A percentile compares a stretch with the other conserved stretches of the same genome.
phyloP scores from a whole-genome alignment of 2,888 invertebrate genomes.

The Sabatieria punctata region DNA sequence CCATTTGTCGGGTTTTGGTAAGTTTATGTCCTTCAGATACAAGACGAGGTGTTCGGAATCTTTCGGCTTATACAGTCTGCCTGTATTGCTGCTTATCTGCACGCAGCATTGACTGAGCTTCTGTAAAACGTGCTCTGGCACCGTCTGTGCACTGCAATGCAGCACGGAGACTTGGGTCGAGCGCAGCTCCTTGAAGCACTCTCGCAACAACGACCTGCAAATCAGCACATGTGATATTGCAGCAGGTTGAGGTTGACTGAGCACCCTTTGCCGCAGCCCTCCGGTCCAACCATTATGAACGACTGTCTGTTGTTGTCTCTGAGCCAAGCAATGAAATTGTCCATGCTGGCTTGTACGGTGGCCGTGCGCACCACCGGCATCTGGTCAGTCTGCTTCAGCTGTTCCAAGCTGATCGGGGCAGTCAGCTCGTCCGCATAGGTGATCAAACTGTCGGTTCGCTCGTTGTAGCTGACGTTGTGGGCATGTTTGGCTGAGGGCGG shows the following conservation, averaged over 20 bases:
- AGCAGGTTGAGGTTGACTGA: no score
- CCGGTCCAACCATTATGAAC: slow-evolving; percentile 61
- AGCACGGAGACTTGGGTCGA: slow-evolving; percentile 54
- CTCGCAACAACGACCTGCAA: slow-evolving; percentile 43
- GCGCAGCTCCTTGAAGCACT: slow-evolving; percentile 50
- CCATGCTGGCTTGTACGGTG: slow-evolving; percentile 46
- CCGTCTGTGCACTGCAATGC: slow-evolving; percentile 67
- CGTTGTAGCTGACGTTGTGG: slow-evolving; percentile 47
- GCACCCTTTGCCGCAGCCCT: slow-evolving; percentile 62
- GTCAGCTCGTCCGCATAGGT: slow-evolving; percentile 41
- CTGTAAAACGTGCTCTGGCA: slow-evolving; percentile 58
- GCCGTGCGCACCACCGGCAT: slow-evolving; percentile 46
- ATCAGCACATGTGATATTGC: no score
- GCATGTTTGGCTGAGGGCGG: slow-evolving; percentile 41
- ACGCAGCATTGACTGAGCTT: slow-evolving; percentile 65
- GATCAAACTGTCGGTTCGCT: slow-evolving; percentile 46
- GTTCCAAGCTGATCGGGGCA: slow-evolving; percentile 11
- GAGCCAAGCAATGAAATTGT: slow-evolving; percentile 45
- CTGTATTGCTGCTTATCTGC: slow-evolving; percentile 51
- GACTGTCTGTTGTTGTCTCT: slow-evolving; percentile 43
- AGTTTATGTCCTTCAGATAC: slow-evolving; percentile 61
- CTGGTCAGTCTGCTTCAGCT: slow-evolving; percentile 12
- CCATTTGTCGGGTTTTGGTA: slow-evolving; percentile 63
- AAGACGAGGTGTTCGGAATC: slow-evolving; percentile 53
- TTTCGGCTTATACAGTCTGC: slow-evolving; percentile 58